Evolutionary conservation across 2,888 invertebrate genomes (phyloP), one percentile per base, ranked within the genome.

Genomic region (Entomobrya multifasciata): DNA sequence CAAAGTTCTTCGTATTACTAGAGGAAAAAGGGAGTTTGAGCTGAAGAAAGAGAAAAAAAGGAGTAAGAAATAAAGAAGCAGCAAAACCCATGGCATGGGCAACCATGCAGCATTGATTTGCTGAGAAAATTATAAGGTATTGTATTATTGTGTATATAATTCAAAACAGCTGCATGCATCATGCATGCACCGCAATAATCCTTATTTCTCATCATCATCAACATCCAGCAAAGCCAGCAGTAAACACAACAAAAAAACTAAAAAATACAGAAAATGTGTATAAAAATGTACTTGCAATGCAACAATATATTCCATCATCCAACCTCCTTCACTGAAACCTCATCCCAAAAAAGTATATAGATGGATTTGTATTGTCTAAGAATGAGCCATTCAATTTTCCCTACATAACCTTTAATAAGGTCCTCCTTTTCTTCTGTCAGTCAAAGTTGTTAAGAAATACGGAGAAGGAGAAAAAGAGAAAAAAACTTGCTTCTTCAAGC

Each of bases 161-260:
- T 86, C 80, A 72, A 80, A 86, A 86, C 86, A 86, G 86, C 86
- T 86, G 86, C 86, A 86, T 47, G 36, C 84, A 78, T 76, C 55
- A 52, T 36, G 55, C 76, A 72, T 65, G 65, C 41, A 65, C 41
- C 65, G 15, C 30, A 6, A 65, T n/a, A n/a, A n/a, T n/a, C n/a
- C n/a, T n/a, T n/a, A n/a, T n/a, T n/a, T n/a, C n/a, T n/a, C n/a
- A n/a, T n/a, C n/a, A n/a, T n/a, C n/a, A n/a, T n/a, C n/a, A n/a
- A n/a, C n/a, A n/a, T n/a, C n/a, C n/a, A n/a, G n/a, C n/a, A n/a
- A n/a, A n/a, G n/a, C n/a, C 15, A 2, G 27, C 17, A 8, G 13
- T 41, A 36, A 52, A 15, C 17, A 30, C 27, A 76, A 15, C 22
- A 55, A 8, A 30, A n/a, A 30, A 30, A 27, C 22, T n/a, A n/a